phyloP scores from a whole-genome alignment of 2,797 vertebrate species.

The Eurystomus glaucurus region DNA sequence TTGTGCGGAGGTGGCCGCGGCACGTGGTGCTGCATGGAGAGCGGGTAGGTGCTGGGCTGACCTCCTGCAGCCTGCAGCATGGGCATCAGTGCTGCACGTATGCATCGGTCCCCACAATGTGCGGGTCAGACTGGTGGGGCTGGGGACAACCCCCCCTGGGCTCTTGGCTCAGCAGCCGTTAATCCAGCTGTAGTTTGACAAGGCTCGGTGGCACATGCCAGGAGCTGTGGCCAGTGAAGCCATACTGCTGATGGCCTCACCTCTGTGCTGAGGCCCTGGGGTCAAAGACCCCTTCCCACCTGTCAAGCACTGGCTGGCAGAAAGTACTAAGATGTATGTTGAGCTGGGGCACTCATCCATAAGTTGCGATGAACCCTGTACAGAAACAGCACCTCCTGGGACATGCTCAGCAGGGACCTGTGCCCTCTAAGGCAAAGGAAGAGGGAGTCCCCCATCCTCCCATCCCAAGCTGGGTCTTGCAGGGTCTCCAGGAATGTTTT shows the following conservation, averaged over 20 bases:
- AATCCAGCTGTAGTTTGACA: not conserved
- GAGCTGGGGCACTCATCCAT: not conserved
- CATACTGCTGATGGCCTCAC: not conserved
- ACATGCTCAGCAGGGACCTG: not conserved
- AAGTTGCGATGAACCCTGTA: not conserved
- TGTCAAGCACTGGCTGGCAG: not conserved
- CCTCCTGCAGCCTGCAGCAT: fast-evolving
- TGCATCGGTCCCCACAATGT: fast-evolving
- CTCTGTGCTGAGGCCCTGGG: fast-evolving
- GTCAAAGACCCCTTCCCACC: not conserved
- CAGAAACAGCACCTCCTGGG: not conserved
- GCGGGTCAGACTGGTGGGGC: not conserved
- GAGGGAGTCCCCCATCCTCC: not conserved
- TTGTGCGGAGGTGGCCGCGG: fast-evolving
- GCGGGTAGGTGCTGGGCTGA: not conserved
- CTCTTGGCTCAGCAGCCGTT: fast-evolving
- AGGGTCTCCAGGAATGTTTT: not conserved
- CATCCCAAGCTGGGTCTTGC: fast-evolving
- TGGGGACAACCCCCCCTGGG: not conserved
- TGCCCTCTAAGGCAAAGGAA: not conserved
- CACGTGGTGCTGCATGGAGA: fast-evolving
- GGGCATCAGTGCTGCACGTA: fast-evolving
- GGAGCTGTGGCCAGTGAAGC: not conserved
- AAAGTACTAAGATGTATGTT: not conserved
- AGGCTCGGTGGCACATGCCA: not conserved